These are phyloP conservation scores for Seira ritae DNA, from an alignment of 2,888 invertebrate species.

Conservation along the genomic window DNA sequence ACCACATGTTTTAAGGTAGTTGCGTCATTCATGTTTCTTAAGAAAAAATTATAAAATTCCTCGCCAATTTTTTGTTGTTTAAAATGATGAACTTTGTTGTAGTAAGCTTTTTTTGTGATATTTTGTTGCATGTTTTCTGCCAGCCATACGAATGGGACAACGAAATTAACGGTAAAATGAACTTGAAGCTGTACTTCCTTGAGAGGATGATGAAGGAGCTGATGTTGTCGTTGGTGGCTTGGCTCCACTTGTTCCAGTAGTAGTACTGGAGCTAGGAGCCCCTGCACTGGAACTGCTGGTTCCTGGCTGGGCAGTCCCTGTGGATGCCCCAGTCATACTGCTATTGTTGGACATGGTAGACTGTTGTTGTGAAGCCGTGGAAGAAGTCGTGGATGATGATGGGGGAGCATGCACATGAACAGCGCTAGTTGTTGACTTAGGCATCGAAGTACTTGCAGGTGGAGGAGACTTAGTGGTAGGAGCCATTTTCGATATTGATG, in stretches of 20 bases:
- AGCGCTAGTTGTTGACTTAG: slow-evolving; percentile 71
- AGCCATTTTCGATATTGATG: slow-evolving; percentile 62
- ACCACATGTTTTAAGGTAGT: slow-evolving; percentile 31
- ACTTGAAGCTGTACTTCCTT: slow-evolving; percentile 51
- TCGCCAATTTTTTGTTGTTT: slow-evolving; percentile 27
- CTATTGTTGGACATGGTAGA: slow-evolving; percentile 74
- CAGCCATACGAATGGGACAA: not conserved
- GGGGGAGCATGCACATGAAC: slow-evolving; percentile 74
- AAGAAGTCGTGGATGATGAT: slow-evolving; percentile 69
- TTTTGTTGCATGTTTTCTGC: not conserved
- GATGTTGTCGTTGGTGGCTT: slow-evolving; percentile 56
- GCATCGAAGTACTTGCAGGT: slow-evolving; percentile 74
- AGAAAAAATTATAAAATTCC: slow-evolving; percentile 30
- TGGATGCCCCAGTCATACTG: slow-evolving; percentile 74
- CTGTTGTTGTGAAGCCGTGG: slow-evolving; percentile 65
- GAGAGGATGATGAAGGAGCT: slow-evolving; percentile 35
- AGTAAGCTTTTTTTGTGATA: slow-evolving; percentile 14
- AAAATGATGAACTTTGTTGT: not conserved
- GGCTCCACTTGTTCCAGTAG: slow-evolving; percentile 21
- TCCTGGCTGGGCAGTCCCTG: slow-evolving; percentile 62
- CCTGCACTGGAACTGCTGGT: not conserved
- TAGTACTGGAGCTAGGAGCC: slow-evolving; percentile 20
- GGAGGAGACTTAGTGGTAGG: slow-evolving; percentile 73
- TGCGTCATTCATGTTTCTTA: slow-evolving; percentile 10
- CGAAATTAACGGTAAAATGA: slow-evolving; percentile 58